Evolutionary conservation across 2,797 vertebrate genomes (phyloP).

Genomic region (Coccyzus lansbergi): DNA sequence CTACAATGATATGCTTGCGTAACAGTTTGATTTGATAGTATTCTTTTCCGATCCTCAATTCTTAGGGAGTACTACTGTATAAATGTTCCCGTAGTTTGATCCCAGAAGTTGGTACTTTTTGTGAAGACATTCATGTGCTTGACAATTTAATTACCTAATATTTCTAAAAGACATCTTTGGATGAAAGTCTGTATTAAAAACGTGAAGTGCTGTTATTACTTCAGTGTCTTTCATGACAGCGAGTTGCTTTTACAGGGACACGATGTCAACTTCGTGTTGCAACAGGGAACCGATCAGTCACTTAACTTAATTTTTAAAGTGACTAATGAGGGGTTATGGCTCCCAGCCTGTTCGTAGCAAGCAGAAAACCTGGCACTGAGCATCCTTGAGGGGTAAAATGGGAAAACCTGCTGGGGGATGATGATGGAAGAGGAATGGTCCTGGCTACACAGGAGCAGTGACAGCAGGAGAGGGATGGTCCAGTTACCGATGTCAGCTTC

Average conservation of each 20-base stretch:
- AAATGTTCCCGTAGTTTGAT: neutral
- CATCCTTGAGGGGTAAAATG: too few relatives aligned
- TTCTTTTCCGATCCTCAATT: neutral
- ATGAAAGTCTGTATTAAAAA: neutral
- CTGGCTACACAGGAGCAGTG: too few relatives aligned
- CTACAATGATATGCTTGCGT: neutral
- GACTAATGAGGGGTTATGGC: neutral
- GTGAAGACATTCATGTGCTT: neutral
- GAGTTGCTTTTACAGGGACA: neutral
- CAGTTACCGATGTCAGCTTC: too few relatives aligned
- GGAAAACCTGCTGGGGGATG: too few relatives aligned
- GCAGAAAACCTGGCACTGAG: too few relatives aligned
- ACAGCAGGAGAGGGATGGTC: too few relatives aligned
- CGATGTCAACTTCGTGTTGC: accelerated
- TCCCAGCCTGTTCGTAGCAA: too few relatives aligned
- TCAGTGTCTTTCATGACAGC: neutral
- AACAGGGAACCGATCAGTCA: neutral
- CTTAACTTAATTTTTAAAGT: neutral
- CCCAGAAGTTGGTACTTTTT: neutral
- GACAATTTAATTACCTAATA: conserved; percentile 18
- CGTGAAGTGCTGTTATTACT: neutral
- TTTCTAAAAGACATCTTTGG: neutral
- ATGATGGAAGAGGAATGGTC: too few relatives aligned
- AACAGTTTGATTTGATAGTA: neutral
- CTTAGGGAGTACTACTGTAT: neutral